These are phyloP conservation scores for Harpalus rubripes DNA, from an alignment of 2,888 invertebrate species.

Conservation along the genomic window DNA sequence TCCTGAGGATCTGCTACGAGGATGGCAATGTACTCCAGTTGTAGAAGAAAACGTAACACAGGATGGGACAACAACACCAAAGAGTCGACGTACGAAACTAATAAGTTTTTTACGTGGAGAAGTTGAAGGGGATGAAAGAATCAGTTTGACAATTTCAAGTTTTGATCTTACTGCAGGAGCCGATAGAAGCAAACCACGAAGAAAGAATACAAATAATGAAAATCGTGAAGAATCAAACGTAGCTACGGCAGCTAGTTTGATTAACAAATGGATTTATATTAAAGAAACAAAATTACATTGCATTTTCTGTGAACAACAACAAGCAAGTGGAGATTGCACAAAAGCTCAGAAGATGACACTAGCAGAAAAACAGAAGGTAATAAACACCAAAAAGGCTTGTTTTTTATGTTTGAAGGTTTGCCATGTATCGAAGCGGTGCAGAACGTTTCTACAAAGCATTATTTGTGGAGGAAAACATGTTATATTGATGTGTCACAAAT, in stretches of 20 bases:
- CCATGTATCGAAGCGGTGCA: too few relatives aligned
- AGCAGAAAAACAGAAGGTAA: too few relatives aligned
- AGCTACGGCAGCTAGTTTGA: too few relatives aligned
- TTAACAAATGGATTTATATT: too few relatives aligned
- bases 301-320: constrained; percentile 31
- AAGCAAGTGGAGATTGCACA: not conserved
- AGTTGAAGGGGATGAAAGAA: constrained; percentile 16
- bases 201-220: not conserved
- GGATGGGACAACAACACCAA: too few relatives aligned
- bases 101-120: not conserved
- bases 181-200: not conserved
- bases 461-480: too few relatives aligned
- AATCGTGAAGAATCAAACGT: too few relatives aligned
- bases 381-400: constrained; percentile 5
- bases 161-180: not conserved
- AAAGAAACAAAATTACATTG: constrained; percentile 4
- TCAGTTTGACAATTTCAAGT: constrained; percentile 17
- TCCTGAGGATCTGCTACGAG: constrained; percentile 26
- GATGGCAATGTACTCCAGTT: not conserved
- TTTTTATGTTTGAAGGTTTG: not conserved
- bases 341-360: too few relatives aligned
- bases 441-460: too few relatives aligned
- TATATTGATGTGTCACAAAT: too few relatives aligned
- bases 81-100: not conserved
- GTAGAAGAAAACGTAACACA: too few relatives aligned